A percentile compares a stretch with the other conserved stretches of the same genome.
Evolutionary conservation across 2,888 invertebrate species (phyloP).

Genomic region (Griposia aprilina): DNA sequence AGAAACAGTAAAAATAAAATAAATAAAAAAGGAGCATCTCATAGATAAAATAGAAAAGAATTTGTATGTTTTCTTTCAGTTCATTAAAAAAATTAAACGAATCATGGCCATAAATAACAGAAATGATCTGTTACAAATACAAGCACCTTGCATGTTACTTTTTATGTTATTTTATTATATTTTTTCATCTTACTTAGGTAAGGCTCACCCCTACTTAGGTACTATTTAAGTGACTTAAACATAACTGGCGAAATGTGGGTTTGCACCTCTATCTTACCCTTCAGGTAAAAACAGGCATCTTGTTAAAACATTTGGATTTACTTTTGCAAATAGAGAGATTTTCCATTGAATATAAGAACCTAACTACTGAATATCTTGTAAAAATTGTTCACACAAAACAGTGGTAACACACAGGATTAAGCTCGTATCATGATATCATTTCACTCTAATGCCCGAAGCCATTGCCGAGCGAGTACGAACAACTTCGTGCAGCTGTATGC

Average conservation of each 20-base stretch:
- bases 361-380: background rate
- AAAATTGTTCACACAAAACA: background rate
- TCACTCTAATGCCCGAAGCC: conserved; percentile 46
- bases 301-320: background rate
- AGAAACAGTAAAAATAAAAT: too few species aligned
- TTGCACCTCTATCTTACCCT: too few species aligned
- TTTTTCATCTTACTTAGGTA: too few species aligned
- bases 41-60: background rate
- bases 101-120: too few species aligned
- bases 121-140: too few species aligned
- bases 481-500: conserved; percentile 1
- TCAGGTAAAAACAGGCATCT: too few species aligned
- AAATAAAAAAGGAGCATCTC: background rate
- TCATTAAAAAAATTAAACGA: background rate
- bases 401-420: conserved; percentile 26
- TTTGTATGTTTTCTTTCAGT: too few species aligned
- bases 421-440: conserved; percentile 23
- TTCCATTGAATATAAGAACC: background rate
- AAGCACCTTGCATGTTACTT: too few species aligned
- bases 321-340: background rate
- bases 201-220: too few species aligned
- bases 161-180: too few species aligned
- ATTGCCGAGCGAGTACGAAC: conserved; percentile 31
- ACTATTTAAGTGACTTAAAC: too few species aligned
- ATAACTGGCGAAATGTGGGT: too few species aligned